Percentiles rank a stretch among this genome's conserved stretches.
Conservation (phyloP, 2,797 vertebrate species). For the Myotis findleyi region DNA sequence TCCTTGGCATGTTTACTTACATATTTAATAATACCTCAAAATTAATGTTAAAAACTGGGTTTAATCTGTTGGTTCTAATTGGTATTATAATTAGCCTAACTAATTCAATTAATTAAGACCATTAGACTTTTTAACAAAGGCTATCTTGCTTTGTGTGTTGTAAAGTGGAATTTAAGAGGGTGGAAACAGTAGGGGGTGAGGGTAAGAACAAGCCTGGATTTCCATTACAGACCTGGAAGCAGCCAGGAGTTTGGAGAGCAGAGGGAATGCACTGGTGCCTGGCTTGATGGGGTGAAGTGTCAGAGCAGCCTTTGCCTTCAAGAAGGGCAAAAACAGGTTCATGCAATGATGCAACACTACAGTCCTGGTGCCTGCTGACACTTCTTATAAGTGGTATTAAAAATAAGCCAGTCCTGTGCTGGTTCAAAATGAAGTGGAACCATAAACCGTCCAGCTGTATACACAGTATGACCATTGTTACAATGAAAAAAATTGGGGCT, state of each 20-base stretch:
- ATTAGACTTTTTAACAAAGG: constrained; percentile 90
- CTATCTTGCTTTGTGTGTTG: constrained; percentile 85
- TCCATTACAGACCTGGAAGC: constrained; percentile 14
- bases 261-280: neutral
- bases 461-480: neutral
- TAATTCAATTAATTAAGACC: constrained; percentile 88
- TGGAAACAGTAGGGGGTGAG: constrained; percentile 12
- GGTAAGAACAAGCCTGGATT: constrained; percentile 40
- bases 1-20: neutral
- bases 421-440: constrained; percentile 1
- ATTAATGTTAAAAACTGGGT: neutral
- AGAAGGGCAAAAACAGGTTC: constrained; percentile 26
- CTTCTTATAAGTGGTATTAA: constrained; percentile 18
- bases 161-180: constrained; percentile 83
- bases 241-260: neutral
- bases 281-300: neutral
- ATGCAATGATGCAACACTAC: neutral
- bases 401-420: neutral
- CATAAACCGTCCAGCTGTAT: neutral
- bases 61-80: constrained; percentile 87
- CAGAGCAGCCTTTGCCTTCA: neutral
- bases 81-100: constrained; percentile 88
- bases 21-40: neutral
- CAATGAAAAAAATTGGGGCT: neutral
- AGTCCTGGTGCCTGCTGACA: neutral